phyloP scores from a whole-genome alignment of 2,797 vertebrate species.

The Ctenosaura bakeri region DNA sequence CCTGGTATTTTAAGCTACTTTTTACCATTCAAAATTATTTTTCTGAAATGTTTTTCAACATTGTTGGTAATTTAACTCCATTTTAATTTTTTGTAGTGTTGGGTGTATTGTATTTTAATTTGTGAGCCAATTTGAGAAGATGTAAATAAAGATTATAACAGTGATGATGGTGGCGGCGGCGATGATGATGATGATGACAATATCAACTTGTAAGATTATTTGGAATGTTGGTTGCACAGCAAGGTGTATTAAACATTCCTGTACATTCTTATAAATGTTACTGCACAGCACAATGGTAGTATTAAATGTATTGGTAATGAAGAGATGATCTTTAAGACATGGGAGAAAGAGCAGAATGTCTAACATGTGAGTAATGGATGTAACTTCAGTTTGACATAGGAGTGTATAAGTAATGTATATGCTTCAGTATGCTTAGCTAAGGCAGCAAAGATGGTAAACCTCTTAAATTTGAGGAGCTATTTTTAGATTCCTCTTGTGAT shows the following conservation, averaged over 20 bases:
- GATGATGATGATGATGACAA: too few species aligned
- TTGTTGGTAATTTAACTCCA: too few species aligned
- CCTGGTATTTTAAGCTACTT: too few species aligned
- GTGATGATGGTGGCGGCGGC: too few species aligned
- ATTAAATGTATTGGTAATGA: not conserved
- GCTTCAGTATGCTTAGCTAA: not conserved
- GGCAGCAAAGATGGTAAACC: conserved; percentile 47
- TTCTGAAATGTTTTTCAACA: too few species aligned
- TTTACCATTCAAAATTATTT: too few species aligned
- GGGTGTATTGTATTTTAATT: too few species aligned
- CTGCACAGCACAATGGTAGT: not conserved
- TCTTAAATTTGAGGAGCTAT: conserved; percentile 67
- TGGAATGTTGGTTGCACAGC: not conserved
- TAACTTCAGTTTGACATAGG: not conserved
- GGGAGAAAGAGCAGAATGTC: not conserved
- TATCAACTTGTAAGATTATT: not conserved
- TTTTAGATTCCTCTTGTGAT: conserved; percentile 66
- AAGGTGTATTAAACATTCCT: not conserved
- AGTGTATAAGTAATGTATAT: not conserved
- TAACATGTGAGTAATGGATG: not conserved
- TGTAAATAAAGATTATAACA: too few species aligned
- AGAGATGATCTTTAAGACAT: not conserved
- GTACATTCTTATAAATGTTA: not conserved
- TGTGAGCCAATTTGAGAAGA: too few species aligned
- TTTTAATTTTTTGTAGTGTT: too few species aligned